Percentiles rank a stretch among this genome's conserved stretches.
Evolutionary conservation across 2,888 invertebrate genomes (phyloP).

Genomic region (Nasonia oneida): DNA sequence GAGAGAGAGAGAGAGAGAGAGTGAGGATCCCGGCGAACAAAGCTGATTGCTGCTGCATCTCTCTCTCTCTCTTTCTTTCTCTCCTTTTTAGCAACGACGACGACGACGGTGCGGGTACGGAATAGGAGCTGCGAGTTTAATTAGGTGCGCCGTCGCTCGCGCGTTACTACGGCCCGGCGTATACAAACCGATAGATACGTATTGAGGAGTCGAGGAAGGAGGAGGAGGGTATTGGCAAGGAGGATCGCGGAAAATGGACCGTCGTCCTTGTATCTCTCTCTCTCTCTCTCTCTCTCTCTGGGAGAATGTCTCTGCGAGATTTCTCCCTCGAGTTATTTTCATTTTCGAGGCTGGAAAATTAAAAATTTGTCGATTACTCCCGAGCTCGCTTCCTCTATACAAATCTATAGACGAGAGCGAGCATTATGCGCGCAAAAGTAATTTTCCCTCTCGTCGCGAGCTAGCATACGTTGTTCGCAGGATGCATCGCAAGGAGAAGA

Average conservation of each 20-base stretch:
- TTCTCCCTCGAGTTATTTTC: neutral
- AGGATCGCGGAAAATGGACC: slow-evolving; percentile 27
- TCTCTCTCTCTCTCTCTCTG: neutral
- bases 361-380: neutral
- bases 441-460: neutral
- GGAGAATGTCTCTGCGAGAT: neutral
- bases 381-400: neutral
- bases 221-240: slow-evolving; percentile 28
- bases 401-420: neutral
- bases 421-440: neutral
- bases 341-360: neutral
- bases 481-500: too few relatives aligned
- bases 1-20: neutral
- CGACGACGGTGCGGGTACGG: neutral
- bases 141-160: slow-evolving; percentile 47
- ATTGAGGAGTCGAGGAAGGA: neutral
- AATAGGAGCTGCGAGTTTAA: slow-evolving; percentile 55
- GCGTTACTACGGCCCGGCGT: slow-evolving; percentile 19
- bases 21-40: slow-evolving; percentile 36
- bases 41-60: neutral
- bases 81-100: neutral
- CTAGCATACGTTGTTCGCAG: neutral
- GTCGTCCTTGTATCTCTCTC: slow-evolving; percentile 2
- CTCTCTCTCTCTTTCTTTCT: neutral
- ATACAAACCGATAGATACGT: slow-evolving; percentile 53